Evolutionary conservation across 2,888 invertebrate genomes (phyloP).

Genomic region (Linyphia triangularis): DNA sequence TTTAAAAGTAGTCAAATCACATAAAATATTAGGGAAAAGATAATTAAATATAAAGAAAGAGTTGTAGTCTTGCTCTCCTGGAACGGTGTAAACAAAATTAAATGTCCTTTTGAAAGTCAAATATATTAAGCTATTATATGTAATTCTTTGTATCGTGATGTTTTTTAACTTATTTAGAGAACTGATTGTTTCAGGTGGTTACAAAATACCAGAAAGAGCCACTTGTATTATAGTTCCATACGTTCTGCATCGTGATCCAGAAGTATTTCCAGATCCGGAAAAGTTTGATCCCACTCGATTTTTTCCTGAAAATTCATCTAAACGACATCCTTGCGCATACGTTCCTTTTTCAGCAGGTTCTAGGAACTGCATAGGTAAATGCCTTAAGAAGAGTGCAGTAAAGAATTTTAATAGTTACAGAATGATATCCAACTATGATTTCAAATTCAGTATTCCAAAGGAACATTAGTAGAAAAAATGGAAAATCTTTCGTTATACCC

Average conservation of each 20-base stretch:
- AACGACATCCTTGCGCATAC: background rate
- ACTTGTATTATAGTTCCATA: background rate
- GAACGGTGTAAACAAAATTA: too few species aligned
- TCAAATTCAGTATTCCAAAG: too few species aligned
- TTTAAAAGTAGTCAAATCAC: background rate
- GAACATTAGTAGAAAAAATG: too few species aligned
- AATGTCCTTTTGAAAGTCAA: too few species aligned
- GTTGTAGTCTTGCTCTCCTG: too few species aligned
- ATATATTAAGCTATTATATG: too few species aligned
- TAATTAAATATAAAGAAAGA: too few species aligned
- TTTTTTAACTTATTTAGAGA: too few species aligned
- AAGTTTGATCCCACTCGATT: background rate
- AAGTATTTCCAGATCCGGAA: background rate
- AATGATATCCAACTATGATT: too few species aligned
- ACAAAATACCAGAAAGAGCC: background rate
- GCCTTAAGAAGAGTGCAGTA: background rate
- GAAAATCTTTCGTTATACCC: too few species aligned
- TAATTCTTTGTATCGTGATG: too few species aligned
- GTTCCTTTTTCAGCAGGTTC: background rate
- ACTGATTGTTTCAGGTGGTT: background rate
- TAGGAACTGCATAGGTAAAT: background rate
- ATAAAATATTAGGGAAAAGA: background rate
- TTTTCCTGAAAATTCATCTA: background rate
- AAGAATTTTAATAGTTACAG: too few species aligned
- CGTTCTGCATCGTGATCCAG: background rate